Conservation (phyloP, 1,140 invertebrate species). For the Propsilocerus akamusi region DNA sequence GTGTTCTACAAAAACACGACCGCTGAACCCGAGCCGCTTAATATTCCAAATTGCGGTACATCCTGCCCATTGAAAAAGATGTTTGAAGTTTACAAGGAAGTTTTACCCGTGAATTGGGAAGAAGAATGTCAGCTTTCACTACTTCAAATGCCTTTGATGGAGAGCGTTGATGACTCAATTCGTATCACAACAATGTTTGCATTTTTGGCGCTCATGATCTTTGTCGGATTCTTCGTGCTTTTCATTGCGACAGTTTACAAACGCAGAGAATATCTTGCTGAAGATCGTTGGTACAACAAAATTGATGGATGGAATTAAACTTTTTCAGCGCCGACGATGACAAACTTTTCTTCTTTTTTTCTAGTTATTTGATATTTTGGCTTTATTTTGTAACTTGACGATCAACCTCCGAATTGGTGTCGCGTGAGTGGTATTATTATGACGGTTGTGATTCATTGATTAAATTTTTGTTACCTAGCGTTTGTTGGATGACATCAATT, state of each 20-base stretch:
- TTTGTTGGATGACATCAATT: no score
- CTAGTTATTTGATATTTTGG: no score
- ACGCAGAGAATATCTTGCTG: background rate
- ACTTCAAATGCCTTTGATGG: conserved; percentile 12
- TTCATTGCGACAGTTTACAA: background rate
- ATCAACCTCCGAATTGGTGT: no score
- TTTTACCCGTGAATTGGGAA: conserved; percentile 34
- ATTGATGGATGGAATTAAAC: background rate
- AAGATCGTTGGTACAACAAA: background rate
- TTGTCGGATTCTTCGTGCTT: background rate
- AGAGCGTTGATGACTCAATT: background rate
- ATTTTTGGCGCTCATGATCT: background rate
- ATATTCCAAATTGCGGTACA: conserved; percentile 34
- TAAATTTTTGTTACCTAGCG: no score
- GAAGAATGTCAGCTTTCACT: conserved; percentile 28
- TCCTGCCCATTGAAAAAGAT: conserved; percentile 38
- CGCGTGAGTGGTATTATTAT: no score
- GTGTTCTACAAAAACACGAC: conserved; percentile 42
- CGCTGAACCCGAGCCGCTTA: conserved; percentile 27
- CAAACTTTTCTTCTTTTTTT: no score
- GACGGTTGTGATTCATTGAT: no score
- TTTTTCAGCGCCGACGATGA: no score
- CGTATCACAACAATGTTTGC: background rate
- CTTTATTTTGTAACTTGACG: no score
- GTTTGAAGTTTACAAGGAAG: conserved; percentile 26